Base-by-base conservation (phyloP, 2,113 vertebrate species). In the Heterocephalus glaber region DNA sequence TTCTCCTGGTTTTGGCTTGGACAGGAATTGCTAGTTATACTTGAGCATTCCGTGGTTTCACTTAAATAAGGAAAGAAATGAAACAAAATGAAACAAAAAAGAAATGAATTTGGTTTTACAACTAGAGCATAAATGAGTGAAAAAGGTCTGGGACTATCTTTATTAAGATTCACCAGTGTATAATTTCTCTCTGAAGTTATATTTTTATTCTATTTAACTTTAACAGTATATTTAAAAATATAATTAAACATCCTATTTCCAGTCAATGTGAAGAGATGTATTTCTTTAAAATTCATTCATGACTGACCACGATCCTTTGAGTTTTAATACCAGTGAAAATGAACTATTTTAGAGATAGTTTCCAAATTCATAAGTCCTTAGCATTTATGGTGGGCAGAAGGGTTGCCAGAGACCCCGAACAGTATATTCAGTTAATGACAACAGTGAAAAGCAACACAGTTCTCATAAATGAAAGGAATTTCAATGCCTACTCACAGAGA, bases 11-110 rank as follows among this genome's bases (percentile, higher is more conserved):
- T 97, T 83, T 92, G 49, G 49, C 65, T 86, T 96, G n/a, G 49
- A 91, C 20, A 47, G 20, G 65, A 86, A 92, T 9, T 94, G 13
- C 1, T 49, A 79, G 72, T 2, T 72, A 56, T 10, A 47, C 63
- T 68, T 89, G 30, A 58, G 14, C 58, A 3, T 81, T 60, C 89
- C 72, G 49, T 95, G 76, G 49, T 80, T 96, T 89, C 89, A 94
- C 10, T 96, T 94, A 96, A 76, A 87, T n/a, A 72, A n/a, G 14
- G 33, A 86, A 58, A 58, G 56, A 58, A 58, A 58, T 58, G 56
- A 58, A 86, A 92, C 68, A 47, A 56, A 60, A 13, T 5, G 30
- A n/a, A 65, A 63, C 8, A 41, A 20, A 58, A 7, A 12, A 47
- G 30, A 68, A 92, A 47, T 5, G 5, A 3, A 2, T 88, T 93